phyloP scores from a whole-genome alignment of 1,140 invertebrate genomes.

The Venturia canescens region DNA sequence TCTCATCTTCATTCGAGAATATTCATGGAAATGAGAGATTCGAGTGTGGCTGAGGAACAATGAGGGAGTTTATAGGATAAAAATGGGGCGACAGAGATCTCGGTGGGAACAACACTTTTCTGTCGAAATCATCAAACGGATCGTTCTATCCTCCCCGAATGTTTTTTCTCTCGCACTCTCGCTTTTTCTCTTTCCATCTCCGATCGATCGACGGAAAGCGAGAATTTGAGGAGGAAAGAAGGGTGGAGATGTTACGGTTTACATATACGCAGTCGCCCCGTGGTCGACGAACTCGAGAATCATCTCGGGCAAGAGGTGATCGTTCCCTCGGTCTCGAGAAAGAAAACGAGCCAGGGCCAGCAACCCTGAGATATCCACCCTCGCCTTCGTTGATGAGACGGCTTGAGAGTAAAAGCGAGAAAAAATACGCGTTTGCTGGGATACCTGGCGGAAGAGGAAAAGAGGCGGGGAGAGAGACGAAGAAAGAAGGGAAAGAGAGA shows the following conservation, averaged over 20 bases:
- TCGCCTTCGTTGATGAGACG: conserved; percentile 42
- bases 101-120: too few species aligned
- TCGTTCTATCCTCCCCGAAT: not conserved
- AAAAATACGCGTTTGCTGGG: conserved; percentile 5
- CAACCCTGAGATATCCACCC: conserved; percentile 3
- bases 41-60: not conserved
- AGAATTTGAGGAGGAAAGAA: not conserved
- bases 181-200: not conserved
- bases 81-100: not conserved
- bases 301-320: not conserved
- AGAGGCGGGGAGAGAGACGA: not conserved
- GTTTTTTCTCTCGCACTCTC: not conserved
- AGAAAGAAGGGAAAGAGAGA: not conserved
- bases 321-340: conserved; percentile 22
- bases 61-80: not conserved
- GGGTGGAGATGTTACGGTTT: not conserved
- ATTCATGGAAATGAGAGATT: not conserved
- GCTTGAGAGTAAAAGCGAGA: conserved; percentile 46
- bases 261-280: not conserved
- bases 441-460: not conserved
- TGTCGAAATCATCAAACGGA: too few species aligned
- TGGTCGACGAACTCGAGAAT: conserved; percentile 30
- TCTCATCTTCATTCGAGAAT: not conserved
- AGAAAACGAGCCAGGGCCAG: conserved; percentile 16
- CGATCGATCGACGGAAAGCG: not conserved